Conservation (phyloP, 2,888 invertebrate genomes). For the Allygus modestus region DNA sequence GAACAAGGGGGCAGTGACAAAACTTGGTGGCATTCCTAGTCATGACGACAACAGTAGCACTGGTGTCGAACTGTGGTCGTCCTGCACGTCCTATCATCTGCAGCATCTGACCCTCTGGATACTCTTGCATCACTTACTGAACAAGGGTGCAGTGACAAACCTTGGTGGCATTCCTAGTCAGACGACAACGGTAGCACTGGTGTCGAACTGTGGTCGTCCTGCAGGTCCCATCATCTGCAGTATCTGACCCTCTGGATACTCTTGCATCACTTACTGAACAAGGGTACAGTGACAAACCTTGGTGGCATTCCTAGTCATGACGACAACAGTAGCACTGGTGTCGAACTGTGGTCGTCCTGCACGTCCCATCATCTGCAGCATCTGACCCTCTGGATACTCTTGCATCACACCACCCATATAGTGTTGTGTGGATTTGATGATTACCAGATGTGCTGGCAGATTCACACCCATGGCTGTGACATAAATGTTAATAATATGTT, state of each 20-base stretch:
- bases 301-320: slow-evolving; percentile 82
- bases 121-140: slow-evolving; percentile 82
- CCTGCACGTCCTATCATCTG: slow-evolving; percentile 96
- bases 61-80: no score
- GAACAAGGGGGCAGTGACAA: slow-evolving; percentile 72
- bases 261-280: slow-evolving; percentile 79
- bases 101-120: slow-evolving; percentile 84
- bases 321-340: slow-evolving; percentile 85
- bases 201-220: no score
- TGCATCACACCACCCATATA: slow-evolving; percentile 80
- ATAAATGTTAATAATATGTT: neutral
- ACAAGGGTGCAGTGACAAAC: no score
- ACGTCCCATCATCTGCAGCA: slow-evolving; percentile 90
- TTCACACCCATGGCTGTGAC: slow-evolving; percentile 88
- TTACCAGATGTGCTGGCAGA: slow-evolving; percentile 89
- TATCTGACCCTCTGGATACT: slow-evolving; percentile 85
- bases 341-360: slow-evolving; percentile 90
- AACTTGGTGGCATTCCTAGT: slow-evolving; percentile 94
- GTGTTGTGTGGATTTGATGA: slow-evolving; percentile 87
- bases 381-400: slow-evolving; percentile 85
- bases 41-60: slow-evolving; percentile 82
- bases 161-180: no score
- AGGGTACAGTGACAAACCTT: slow-evolving; percentile 72
- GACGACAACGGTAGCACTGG: no score
- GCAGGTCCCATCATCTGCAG: slow-evolving; percentile 91